Evolutionary conservation across 2,888 invertebrate species (phyloP), one percentile per base, ranked within the genome.

Genomic region (Asteroscopus sphinx): DNA sequence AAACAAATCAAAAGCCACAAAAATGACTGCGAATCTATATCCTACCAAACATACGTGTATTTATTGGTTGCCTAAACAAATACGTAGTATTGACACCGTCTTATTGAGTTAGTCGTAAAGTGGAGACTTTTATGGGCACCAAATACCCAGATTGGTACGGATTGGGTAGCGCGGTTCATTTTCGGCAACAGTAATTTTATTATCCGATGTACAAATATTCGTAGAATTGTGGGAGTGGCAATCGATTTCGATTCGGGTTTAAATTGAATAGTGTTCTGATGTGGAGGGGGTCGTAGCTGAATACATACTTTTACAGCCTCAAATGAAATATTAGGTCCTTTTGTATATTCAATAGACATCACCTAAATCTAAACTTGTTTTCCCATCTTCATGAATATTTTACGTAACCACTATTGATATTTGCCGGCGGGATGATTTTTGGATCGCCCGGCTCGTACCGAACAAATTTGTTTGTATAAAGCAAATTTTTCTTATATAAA

Each of bases 31-130:
- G 36, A 17, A 45, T 15, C 16, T 16, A 3, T 16, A 21, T 30
- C 49, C 30, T 7, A 15, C n/a, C 17, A 48, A 70, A 21, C 47
- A 39, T 25, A 64, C 37, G 45, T 44, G 63, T 75, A 85, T 85
- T 88, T 88, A 90, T 89, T 86, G 80, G 76, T 42, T 64, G 73
- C 86, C 86, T 87, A 83, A 87, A 83, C 82, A 89, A 91, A 90
- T 88, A 90, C 70, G 48, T 61, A 63, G 62, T 85, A 81, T 87
- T 86, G 84, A 83, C 83, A 76, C 63, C 76, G 77, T 74, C 79
- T 83, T 86, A 88, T 86, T 83, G 82, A 79, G 72, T 69, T 81
- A 83, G 36, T 62, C 73, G 73, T 75, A 72, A 68, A 68, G 59
- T 68, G 59, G 45, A 52, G 68, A 58, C 57, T 77, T 83, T 83